A percentile compares a stretch with the other conserved stretches of the same genome.
phyloP scores from a whole-genome alignment of 2,113 vertebrate genomes.

The Pelvicachromis taeniatus region DNA sequence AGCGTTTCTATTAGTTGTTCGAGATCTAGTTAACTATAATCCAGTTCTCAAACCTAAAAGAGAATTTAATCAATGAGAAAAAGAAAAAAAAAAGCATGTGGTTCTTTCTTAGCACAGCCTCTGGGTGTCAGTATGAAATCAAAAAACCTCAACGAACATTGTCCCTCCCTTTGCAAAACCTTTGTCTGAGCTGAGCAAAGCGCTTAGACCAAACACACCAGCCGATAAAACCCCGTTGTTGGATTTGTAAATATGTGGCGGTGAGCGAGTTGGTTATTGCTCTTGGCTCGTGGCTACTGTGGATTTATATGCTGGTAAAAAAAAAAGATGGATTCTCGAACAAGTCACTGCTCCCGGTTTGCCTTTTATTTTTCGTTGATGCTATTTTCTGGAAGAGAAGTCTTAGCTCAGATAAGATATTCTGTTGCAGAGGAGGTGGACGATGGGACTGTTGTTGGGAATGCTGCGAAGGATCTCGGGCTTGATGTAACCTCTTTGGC shows the following conservation, averaged over 20 bases:
- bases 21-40: neutral
- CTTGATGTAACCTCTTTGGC: conserved; percentile 34
- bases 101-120: neutral
- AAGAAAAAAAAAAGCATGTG: neutral
- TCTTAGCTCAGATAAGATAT: conserved; percentile 56
- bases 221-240: neutral
- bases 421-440: conserved; percentile 63
- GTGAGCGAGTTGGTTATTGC: neutral
- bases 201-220: neutral
- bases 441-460: conserved; percentile 51
- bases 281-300: neutral
- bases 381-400: neutral
- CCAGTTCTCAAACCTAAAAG: neutral
- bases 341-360: neutral
- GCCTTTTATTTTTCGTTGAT: neutral
- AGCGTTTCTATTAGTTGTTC: accelerated
- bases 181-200: neutral
- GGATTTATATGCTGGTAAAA: neutral
- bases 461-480: conserved; percentile 68
- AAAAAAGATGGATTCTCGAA: neutral
- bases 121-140: conserved; percentile 31
- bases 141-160: neutral
- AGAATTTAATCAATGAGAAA: accelerated
- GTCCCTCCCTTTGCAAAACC: neutral
- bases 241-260: neutral